These are phyloP conservation scores for Patiria miniata DNA, from an alignment of 35 echinoderm and acorn worm genomes.

Conservation along the genomic window DNA sequence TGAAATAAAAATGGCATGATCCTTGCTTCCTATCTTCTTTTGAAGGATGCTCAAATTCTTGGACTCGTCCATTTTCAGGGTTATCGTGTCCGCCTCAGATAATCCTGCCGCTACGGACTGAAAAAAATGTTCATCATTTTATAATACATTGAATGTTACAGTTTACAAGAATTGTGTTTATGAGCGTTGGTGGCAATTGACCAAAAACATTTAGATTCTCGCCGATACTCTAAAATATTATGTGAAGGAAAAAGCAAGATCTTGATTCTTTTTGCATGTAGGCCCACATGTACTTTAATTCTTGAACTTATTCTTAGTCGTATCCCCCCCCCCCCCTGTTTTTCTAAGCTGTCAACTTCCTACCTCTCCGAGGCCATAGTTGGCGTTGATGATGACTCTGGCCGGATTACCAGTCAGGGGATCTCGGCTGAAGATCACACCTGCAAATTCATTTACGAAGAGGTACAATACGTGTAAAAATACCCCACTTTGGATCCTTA, in stretches of 20 bases:
- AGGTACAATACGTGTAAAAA: no score
- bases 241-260: not conserved
- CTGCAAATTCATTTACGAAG: no score
- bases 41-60: not conserved
- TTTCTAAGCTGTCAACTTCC: not conserved
- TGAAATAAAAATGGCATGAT: not conserved
- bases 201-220: not conserved
- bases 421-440: constrained; percentile 1
- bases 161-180: not conserved
- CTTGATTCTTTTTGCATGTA: not conserved
- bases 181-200: not conserved
- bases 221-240: not conserved
- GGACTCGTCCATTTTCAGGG: not conserved
- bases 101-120: not conserved
- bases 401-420: constrained; percentile 2
- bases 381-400: not conserved
- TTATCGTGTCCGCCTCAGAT: not conserved
- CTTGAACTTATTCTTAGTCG: not conserved
- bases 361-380: constrained; percentile 11
- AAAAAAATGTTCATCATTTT: not conserved
- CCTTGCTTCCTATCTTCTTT: not conserved
- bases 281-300: no score
- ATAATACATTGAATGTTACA: not conserved
- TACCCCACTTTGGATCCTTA: no score
- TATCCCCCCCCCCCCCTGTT: not conserved